Evolutionary conservation across 2,113 vertebrate genomes (phyloP).

Genomic region (Calyptommatus sinebrachiatus): DNA sequence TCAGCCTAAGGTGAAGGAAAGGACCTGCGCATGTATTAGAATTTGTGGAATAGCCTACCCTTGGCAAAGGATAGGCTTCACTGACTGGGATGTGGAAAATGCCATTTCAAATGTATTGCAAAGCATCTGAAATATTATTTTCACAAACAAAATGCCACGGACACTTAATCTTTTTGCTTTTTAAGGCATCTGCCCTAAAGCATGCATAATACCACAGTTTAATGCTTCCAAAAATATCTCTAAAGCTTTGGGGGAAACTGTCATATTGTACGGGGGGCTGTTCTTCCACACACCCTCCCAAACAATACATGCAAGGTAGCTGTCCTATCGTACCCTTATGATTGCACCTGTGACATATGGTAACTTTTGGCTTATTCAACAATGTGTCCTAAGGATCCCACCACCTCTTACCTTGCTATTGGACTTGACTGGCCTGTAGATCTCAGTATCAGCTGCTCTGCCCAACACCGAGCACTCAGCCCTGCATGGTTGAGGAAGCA

Average conservation of each 20-base stretch:
- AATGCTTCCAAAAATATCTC: background rate
- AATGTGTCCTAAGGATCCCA: background rate
- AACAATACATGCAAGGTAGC: no score
- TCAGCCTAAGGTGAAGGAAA: background rate
- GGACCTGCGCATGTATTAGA: background rate
- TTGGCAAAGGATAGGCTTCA: no score
- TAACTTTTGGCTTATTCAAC: no score
- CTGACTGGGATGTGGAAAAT: no score
- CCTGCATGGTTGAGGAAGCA: constrained; percentile 52
- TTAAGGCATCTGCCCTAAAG: background rate
- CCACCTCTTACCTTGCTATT: constrained; percentile 77
- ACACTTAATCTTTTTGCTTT: background rate
- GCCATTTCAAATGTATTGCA: no score
- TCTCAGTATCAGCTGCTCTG: constrained; percentile 81
- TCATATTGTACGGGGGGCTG: background rate
- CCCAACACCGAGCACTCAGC: constrained; percentile 79
- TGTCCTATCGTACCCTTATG: no score
- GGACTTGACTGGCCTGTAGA: constrained; percentile 78
- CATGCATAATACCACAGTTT: background rate
- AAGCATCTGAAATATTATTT: no score
- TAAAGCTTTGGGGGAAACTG: background rate
- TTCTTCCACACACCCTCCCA: no score
- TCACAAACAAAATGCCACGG: background rate
- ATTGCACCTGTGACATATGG: no score
- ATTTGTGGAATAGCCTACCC: background rate